Evolutionary conservation across 2,797 vertebrate genomes (phyloP).

Genomic region (Champsocephalus esox): DNA sequence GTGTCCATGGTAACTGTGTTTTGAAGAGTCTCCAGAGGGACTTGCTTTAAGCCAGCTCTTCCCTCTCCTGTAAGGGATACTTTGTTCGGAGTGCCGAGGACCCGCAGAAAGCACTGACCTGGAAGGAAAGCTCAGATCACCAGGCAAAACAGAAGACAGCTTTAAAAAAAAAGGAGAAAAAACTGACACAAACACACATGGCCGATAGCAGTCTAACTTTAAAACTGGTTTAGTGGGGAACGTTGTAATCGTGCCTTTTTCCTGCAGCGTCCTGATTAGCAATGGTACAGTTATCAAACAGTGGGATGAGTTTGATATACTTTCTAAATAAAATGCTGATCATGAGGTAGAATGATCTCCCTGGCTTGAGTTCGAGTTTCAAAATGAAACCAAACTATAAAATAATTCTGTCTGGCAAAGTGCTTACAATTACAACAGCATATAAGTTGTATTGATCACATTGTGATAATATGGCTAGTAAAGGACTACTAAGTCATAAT

Average conservation of each 20-base stretch:
- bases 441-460: background rate
- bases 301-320: background rate
- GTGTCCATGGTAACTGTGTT: slow-evolving; percentile 82
- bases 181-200: slow-evolving; percentile 13
- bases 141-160: slow-evolving; percentile 24
- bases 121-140: slow-evolving; percentile 68
- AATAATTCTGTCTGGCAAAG: background rate
- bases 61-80: slow-evolving; percentile 63
- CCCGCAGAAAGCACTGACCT: slow-evolving; percentile 64
- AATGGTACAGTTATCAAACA: background rate
- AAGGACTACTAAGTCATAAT: background rate
- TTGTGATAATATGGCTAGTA: background rate
- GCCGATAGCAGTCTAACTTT: background rate
- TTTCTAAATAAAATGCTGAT: background rate
- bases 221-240: background rate
- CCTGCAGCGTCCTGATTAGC: background rate
- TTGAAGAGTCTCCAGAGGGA: slow-evolving; percentile 74
- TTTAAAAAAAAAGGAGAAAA: background rate
- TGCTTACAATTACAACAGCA: background rate
- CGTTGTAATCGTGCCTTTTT: background rate
- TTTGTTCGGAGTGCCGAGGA: slow-evolving; percentile 68
- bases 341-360: background rate
- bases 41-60: slow-evolving; percentile 57
- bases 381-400: background rate
- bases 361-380: background rate